These are phyloP conservation scores for Haplochromis vanheusdeni DNA, from an alignment of 2,113 vertebrate species.

Conservation along the genomic window DNA sequence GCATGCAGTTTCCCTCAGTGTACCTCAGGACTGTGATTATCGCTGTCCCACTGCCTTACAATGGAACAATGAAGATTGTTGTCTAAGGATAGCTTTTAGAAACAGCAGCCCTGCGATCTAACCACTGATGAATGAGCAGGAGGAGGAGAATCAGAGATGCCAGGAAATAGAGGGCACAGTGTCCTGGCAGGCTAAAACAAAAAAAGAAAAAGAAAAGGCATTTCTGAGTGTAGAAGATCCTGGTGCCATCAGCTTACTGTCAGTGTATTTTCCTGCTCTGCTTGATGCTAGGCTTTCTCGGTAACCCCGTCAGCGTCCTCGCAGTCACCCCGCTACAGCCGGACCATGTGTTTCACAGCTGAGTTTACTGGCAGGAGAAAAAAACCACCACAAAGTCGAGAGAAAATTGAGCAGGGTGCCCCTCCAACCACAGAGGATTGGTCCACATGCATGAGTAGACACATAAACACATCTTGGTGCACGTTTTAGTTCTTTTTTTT, in stretches of 20 bases:
- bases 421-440: conserved; percentile 1
- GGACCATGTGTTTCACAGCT: conserved; percentile 54
- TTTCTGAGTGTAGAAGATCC: neutral
- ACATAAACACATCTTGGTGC: neutral
- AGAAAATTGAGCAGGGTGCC: conserved; percentile 32
- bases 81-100: conserved; percentile 43
- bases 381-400: conserved; percentile 43
- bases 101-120: conserved; percentile 16
- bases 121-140: conserved; percentile 16
- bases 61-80: conserved; percentile 58
- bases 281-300: neutral
- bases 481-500: neutral
- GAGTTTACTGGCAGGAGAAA: conserved; percentile 51
- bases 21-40: conserved; percentile 50
- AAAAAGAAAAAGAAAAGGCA: neutral
- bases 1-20: conserved; percentile 21
- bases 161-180: neutral
- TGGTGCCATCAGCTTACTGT: neutral
- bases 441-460: neutral
- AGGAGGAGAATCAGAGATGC: conserved; percentile 8
- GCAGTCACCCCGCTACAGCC: conserved; percentile 33
- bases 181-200: neutral
- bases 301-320: conserved; percentile 35
- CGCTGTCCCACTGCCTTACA: conserved; percentile 37
- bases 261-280: neutral